Evolutionary conservation across 2,888 invertebrate genomes (phyloP).

Genomic region (Nemurella pictetii): DNA sequence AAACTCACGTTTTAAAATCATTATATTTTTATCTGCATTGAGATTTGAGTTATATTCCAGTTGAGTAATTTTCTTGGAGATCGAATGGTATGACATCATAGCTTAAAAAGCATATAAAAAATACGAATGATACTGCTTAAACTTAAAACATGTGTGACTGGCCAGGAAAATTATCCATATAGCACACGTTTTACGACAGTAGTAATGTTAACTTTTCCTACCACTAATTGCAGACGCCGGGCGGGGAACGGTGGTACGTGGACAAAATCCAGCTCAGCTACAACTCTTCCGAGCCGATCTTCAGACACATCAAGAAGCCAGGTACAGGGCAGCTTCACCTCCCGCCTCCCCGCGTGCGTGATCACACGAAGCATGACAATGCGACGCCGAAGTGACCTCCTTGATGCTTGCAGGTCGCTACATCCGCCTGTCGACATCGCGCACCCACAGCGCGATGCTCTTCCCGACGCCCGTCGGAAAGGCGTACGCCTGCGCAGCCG

Average conservation of each 20-base stretch:
- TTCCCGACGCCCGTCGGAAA: constrained; percentile 87
- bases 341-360: background rate
- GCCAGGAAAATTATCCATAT: too few relatives aligned
- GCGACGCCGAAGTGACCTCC: background rate
- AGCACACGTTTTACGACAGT: too few relatives aligned
- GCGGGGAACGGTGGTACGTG: constrained; percentile 88
- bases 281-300: constrained; percentile 60
- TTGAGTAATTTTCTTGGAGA: too few relatives aligned
- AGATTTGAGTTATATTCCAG: too few relatives aligned
- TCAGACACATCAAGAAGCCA: constrained; percentile 55
- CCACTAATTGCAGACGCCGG: constrained; percentile 67
- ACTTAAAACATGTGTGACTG: background rate
- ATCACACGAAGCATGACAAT: background rate
- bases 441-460: constrained; percentile 62
- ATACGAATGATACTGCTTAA: too few relatives aligned
- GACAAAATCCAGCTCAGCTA: constrained; percentile 75
- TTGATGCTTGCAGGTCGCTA: constrained; percentile 40
- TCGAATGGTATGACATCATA: too few relatives aligned
- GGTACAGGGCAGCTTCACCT: constrained; percentile 51
- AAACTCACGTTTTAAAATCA: too few relatives aligned
- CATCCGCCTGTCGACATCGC: constrained; percentile 60
- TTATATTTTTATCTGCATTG: too few relatives aligned
- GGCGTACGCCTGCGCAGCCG: constrained; percentile 77
- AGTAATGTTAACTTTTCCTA: background rate
- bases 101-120: too few relatives aligned